Percentiles rank a stretch among this genome's conserved stretches.
Evolutionary conservation across 2,888 invertebrate species (phyloP).

Genomic region (Phengaris alcon): DNA sequence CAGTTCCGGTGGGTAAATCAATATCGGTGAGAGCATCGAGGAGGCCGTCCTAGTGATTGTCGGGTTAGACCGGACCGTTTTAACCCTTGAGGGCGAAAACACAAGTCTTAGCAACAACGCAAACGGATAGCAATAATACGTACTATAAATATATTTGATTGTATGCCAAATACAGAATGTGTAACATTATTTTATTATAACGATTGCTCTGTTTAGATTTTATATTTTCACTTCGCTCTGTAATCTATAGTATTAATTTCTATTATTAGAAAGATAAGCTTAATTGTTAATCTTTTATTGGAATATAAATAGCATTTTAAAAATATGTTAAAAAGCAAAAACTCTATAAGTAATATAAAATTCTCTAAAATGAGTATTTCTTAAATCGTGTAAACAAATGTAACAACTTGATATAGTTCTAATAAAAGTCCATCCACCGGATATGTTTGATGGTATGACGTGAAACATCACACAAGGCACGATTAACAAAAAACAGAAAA

Average conservation of each 20-base stretch:
- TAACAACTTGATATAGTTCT: conserved; percentile 16
- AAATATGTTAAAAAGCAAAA: background rate
- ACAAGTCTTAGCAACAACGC: conserved; percentile 46
- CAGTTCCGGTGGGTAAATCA: conserved; percentile 77
- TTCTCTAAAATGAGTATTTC: background rate
- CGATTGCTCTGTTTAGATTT: conserved; percentile 1
- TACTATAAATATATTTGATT: conserved; percentile 7
- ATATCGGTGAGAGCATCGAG: conserved; percentile 78
- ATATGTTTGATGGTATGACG: conserved; percentile 49
- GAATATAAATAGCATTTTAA: background rate
- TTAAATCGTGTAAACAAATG: background rate
- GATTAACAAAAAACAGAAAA: conserved; percentile 35
- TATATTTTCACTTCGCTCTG: background rate
- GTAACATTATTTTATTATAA: background rate
- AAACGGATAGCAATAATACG: background rate
- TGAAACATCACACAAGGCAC: conserved; percentile 51
- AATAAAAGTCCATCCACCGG: conserved; percentile 51
- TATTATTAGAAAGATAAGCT: background rate
- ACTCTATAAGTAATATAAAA: background rate
- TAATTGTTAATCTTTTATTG: background rate
- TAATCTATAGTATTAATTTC: background rate
- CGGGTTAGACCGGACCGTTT: conserved; percentile 78
- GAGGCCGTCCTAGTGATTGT: conserved; percentile 77
- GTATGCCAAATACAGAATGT: background rate
- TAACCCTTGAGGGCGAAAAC: conserved; percentile 71